These are phyloP conservation scores for Batillaria attramentaria DNA, from an alignment of 1,140 invertebrate species.

Conservation along the genomic window DNA sequence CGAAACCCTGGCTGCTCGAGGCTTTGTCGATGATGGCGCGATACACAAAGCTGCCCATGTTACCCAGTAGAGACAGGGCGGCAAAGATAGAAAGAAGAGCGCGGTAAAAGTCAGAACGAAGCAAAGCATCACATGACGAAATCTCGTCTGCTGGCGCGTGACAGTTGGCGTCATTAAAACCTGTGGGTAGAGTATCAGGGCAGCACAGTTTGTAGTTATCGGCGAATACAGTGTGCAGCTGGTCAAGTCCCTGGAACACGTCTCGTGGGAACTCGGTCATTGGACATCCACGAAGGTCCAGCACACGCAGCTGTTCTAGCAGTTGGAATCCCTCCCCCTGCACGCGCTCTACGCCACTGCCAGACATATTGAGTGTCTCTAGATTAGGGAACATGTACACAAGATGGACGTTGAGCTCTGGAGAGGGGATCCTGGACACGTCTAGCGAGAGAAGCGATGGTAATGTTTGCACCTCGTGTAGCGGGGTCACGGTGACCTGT, in stretches of 20 bases:
- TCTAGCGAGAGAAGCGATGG: not conserved
- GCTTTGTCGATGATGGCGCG: slow-evolving; percentile 30
- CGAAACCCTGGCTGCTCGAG: slow-evolving; percentile 22
- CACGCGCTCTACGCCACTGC: not conserved
- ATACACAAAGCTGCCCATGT: slow-evolving; percentile 44
- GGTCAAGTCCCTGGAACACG: slow-evolving; percentile 20
- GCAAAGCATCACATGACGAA: slow-evolving; percentile 49
- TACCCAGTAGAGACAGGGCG: slow-evolving; percentile 45
- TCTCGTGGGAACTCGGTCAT: slow-evolving; percentile 23
- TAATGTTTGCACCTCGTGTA: no score
- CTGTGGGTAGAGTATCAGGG: slow-evolving; percentile 9
- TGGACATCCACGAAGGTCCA: slow-evolving; percentile 24
- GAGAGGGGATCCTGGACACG: not conserved
- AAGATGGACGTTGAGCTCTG: not conserved
- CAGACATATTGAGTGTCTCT: slow-evolving; percentile 17
- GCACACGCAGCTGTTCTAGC: not conserved
- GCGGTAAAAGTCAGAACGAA: slow-evolving; percentile 31
- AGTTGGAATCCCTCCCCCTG: not conserved
- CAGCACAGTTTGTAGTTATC: slow-evolving; percentile 50
- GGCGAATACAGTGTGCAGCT: slow-evolving; percentile 24
- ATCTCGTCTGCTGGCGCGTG: slow-evolving; percentile 38
- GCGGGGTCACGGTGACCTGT: not conserved
- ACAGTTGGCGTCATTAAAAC: slow-evolving; percentile 29
- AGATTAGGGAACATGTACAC: not conserved
- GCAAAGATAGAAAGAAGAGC: slow-evolving; percentile 47